Base-by-base conservation (phyloP, 2,888 invertebrate species). In the Stratiomys singularior region DNA sequence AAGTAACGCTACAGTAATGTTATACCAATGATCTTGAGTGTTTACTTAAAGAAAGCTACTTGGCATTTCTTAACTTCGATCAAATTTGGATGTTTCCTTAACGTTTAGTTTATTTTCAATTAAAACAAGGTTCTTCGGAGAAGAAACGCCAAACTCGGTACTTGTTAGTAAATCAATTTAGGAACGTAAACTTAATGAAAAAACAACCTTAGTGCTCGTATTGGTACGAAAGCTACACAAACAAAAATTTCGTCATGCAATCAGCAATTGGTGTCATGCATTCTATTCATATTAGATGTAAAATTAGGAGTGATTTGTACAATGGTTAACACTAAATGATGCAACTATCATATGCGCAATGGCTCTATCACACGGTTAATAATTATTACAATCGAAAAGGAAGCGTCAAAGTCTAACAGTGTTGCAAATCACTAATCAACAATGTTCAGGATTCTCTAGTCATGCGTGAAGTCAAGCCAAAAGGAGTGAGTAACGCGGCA, bases 401-500 rank as follows among this genome's bases (percentile, higher is more conserved):
- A 60, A 60, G 58, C 58, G 7, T 9, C 25, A 60, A 11, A 23
- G 25, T 4, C 58, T 52, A 52, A 52, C 4, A n/a, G n/a, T n/a
- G n/a, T n/a, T n/a, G n/a, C n/a, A n/a, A n/a, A n/a, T n/a, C n/a
- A n/a, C n/a, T n/a, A n/a, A n/a, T n/a, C 56, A 13, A 60, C 25
- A 52, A 52, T 60, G 21, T 23, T 25, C 25, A 11, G 25, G 13
- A 60, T 60, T 3, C 37, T n/a, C 58, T 60, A 60, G 30, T 30
- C 25, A 64, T 64, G 64, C 64, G 64, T 64, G 64, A 27, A 28
- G 7, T 64, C 64, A 64, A 64, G 64, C 64, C 25, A 28, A 28
- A 28, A 7, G 13, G 13, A 30, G 11, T 15, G 64, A 64, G 21
- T 30, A 64, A 30, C 64, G 2, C n/a, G 15, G 9, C 37, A 13